These are phyloP conservation scores for Phaethon lepturus DNA, from an alignment of 2,113 vertebrate species.

Conservation along the genomic window DNA sequence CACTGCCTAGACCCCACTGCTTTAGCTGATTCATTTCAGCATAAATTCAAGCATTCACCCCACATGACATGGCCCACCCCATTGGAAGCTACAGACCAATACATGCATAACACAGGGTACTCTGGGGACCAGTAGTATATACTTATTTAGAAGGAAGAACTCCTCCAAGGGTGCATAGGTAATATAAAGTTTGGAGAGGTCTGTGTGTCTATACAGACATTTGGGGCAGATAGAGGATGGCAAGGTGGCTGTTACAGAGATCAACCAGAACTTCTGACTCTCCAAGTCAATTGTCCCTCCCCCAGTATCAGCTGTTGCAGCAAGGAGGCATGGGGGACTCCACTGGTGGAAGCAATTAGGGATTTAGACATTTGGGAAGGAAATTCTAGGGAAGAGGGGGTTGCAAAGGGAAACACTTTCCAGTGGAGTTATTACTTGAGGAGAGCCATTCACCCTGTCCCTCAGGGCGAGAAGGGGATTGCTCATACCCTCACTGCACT, in stretches of 20 bases:
- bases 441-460: background rate
- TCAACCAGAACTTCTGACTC: background rate
- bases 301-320: background rate
- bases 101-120: background rate
- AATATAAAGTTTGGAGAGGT: background rate
- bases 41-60: background rate
- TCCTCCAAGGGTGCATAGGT: background rate
- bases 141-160: background rate
- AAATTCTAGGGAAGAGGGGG: background rate
- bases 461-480: too few relatives aligned
- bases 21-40: background rate
- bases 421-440: too few relatives aligned
- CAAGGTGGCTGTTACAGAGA: background rate
- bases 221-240: background rate
- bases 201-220: too few relatives aligned
- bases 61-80: background rate
- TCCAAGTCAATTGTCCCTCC: too few relatives aligned
- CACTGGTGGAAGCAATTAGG: rapidly evolving
- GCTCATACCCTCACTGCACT: background rate
- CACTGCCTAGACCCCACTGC: background rate
- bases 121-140: background rate
- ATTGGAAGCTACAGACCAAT: background rate
- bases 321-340: background rate
- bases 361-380: background rate
- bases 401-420: background rate